These are phyloP conservation scores for Pharmacophagus antenor DNA, from an alignment of 2,888 invertebrate species.

Conservation along the genomic window DNA sequence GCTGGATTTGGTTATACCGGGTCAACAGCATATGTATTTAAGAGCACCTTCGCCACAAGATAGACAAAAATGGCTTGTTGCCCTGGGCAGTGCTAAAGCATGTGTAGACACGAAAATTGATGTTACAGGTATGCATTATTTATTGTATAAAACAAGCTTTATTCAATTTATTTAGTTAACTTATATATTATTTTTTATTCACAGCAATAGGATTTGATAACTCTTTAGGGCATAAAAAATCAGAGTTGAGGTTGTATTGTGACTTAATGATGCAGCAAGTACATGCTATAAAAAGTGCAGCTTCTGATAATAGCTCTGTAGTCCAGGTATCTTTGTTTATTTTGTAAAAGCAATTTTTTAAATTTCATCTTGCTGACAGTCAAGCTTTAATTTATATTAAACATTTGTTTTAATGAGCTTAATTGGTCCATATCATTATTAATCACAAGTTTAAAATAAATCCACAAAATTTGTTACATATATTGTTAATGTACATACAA, in stretches of 20 bases:
- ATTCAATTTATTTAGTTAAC: background rate
- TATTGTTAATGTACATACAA: too few relatives aligned
- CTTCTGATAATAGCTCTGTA: slow-evolving; percentile 80
- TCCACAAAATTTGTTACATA: too few relatives aligned
- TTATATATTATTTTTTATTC: slow-evolving; percentile 11
- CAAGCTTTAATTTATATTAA: too few relatives aligned
- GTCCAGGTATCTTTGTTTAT: slow-evolving; percentile 69
- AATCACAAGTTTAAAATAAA: too few relatives aligned
- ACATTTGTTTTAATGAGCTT: too few relatives aligned
- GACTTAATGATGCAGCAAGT: slow-evolving; percentile 92
- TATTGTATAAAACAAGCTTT: background rate
- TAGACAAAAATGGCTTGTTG: slow-evolving; percentile 90
- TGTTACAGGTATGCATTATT: slow-evolving; percentile 24
- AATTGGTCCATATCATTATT: too few relatives aligned
- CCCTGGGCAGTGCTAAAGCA: slow-evolving; percentile 89
- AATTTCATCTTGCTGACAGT: too few relatives aligned
- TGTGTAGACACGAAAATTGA: slow-evolving; percentile 70
- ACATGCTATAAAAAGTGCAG: slow-evolving; percentile 86
- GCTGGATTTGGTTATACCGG: slow-evolving; percentile 89
- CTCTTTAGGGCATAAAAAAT: slow-evolving; percentile 86
- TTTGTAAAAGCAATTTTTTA: slow-evolving; percentile 10
- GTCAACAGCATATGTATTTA: slow-evolving; percentile 90
- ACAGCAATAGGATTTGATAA: slow-evolving; percentile 73
- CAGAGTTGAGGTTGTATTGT: slow-evolving; percentile 89
- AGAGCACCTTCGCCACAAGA: slow-evolving; percentile 88